phyloP scores from a whole-genome alignment of 2,797 vertebrate genomes.

The Agapornis canus region DNA sequence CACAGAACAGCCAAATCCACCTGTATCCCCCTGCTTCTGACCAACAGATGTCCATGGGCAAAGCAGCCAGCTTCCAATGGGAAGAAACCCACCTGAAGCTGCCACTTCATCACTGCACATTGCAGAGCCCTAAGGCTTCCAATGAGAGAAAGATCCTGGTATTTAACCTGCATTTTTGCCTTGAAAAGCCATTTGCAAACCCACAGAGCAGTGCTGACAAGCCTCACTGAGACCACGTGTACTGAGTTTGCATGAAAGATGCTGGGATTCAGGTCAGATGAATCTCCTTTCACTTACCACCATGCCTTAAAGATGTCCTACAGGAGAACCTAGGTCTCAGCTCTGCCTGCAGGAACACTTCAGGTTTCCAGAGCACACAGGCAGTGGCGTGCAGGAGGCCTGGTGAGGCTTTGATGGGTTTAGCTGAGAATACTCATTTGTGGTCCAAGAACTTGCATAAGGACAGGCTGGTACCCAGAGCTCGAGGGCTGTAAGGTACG shows the following conservation, averaged over 20 bases:
- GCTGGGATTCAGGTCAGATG: not conserved
- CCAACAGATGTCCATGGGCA: rapidly evolving
- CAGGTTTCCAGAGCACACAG: rapidly evolving
- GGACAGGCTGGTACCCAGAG: not conserved
- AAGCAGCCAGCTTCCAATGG: rapidly evolving
- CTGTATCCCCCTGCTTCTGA: rapidly evolving
- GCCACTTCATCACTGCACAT: not conserved
- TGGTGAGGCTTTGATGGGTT: not conserved
- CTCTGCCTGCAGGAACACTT: not conserved
- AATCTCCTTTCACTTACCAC: not conserved
- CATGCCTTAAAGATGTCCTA: not conserved
- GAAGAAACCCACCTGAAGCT: not conserved
- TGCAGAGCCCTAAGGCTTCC: not conserved
- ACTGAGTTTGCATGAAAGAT: not conserved
- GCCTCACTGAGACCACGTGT: not conserved
- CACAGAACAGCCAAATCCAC: not conserved
- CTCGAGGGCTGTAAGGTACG: rapidly evolving
- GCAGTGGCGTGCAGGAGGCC: rapidly evolving
- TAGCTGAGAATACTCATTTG: not conserved
- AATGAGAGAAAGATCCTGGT: not conserved
- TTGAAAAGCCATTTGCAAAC: constrained; percentile 22
- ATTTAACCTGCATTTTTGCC: not conserved
- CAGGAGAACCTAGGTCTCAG: not conserved
- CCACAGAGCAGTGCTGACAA: not conserved
- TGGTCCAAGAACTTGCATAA: not conserved